These are phyloP conservation scores for Rhinoraja longicauda DNA, from an alignment of 2,797 vertebrate genomes.

Conservation along the genomic window DNA sequence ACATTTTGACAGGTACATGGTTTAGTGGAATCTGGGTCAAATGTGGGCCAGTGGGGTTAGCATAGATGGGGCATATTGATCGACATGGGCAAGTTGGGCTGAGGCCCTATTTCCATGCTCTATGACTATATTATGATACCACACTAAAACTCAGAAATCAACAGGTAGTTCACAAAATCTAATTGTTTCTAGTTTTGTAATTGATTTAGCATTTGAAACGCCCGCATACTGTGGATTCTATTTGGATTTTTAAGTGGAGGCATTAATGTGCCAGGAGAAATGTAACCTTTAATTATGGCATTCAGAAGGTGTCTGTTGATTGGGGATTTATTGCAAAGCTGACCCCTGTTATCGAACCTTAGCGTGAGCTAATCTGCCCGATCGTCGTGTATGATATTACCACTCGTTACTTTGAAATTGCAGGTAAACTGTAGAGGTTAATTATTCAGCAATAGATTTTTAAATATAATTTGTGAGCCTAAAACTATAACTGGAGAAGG, in stretches of 20 bases:
- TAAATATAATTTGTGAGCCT: background rate
- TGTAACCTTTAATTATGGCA: conserved; percentile 5
- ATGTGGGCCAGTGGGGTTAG: too few species aligned
- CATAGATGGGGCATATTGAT: too few species aligned
- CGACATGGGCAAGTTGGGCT: too few species aligned
- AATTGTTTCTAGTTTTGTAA: background rate
- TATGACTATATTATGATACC: background rate
- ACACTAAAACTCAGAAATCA: background rate
- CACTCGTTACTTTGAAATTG: background rate
- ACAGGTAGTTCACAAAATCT: background rate
- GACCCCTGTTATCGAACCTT: background rate
- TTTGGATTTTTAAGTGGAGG: background rate
- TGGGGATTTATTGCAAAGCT: background rate
- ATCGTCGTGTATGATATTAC: background rate
- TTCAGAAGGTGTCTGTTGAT: background rate
- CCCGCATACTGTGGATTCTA: background rate
- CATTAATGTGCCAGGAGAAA: background rate
- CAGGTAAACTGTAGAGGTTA: background rate
- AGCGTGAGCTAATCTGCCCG: background rate
- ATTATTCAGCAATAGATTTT: background rate
- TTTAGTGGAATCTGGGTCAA: too few species aligned
- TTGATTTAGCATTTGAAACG: background rate
- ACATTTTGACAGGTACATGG: too few species aligned
- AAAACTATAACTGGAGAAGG: background rate
- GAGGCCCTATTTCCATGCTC: too few species aligned